Percentiles rank a stretch among this genome's conserved stretches.
These are phyloP conservation scores for Oreochromis aureus DNA, from an alignment of 2,113 vertebrate genomes.

Conservation along the genomic window DNA sequence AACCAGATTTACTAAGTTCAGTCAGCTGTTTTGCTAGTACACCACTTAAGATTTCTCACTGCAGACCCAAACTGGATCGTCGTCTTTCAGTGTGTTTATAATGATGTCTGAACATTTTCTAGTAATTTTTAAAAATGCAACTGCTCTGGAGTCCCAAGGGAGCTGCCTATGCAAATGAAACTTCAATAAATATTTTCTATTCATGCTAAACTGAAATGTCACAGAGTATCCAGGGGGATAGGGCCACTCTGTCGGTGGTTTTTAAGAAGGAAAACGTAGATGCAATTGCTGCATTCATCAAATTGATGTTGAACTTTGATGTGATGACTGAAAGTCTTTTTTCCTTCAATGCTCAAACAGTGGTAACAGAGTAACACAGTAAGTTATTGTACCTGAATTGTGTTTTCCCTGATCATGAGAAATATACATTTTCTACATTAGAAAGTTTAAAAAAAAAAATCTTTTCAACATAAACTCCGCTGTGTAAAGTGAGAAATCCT, in stretches of 20 bases:
- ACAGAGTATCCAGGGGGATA: neutral
- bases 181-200: neutral
- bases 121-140: neutral
- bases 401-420: neutral
- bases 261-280: accelerated
- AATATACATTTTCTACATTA: neutral
- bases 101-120: neutral
- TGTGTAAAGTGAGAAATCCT: neutral
- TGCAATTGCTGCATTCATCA: neutral
- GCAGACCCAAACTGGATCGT: neutral
- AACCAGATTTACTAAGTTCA: neutral
- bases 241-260: neutral
- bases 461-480: neutral
- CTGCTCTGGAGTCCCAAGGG: neutral
- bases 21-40: too few relatives aligned
- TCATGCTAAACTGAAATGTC: neutral
- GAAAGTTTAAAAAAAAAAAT: accelerated
- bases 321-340: neutral
- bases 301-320: neutral
- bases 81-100: neutral
- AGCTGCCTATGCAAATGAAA: neutral
- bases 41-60: too few relatives aligned
- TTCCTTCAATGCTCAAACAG: neutral
- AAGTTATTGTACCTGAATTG: neutral
- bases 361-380: accelerated